Conservation (phyloP, 2,888 invertebrate genomes). For the Hypercompe scribonia region DNA sequence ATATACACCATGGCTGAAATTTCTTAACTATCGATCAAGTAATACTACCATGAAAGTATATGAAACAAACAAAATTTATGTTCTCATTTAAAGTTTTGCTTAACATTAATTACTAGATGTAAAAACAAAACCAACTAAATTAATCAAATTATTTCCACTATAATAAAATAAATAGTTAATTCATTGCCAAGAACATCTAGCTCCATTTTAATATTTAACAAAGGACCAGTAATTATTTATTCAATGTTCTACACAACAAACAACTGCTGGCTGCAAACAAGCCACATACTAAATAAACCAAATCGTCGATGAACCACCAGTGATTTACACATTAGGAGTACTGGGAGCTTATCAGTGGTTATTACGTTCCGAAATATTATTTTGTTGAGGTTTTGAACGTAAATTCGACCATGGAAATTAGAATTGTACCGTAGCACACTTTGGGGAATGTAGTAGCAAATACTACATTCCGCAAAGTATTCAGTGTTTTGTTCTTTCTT, state of each 20-base stretch:
- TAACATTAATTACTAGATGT: background rate
- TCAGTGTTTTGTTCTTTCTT: background rate
- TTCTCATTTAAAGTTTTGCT: too few relatives aligned
- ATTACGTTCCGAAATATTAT: constrained; percentile 43
- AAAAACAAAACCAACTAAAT: background rate
- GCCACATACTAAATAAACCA: constrained; percentile 75
- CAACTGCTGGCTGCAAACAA: constrained; percentile 70
- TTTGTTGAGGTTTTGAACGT: constrained; percentile 24
- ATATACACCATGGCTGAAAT: too few relatives aligned
- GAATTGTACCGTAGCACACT: constrained; percentile 3
- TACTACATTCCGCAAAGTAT: background rate
- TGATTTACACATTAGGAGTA: constrained; percentile 61
- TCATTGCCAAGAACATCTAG: constrained; percentile 55
- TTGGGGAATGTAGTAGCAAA: background rate
- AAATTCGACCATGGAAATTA: background rate
- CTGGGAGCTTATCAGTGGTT: constrained; percentile 53
- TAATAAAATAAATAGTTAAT: constrained; percentile 55
- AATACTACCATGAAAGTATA: too few relatives aligned
- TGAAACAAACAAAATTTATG: too few relatives aligned
- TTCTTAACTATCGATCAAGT: too few relatives aligned
- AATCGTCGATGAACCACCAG: constrained; percentile 71
- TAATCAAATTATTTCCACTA: constrained; percentile 12
- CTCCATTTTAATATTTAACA: constrained; percentile 75
- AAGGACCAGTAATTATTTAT: constrained; percentile 78
- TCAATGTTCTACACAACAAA: constrained; percentile 72